Conservation (phyloP, 2,888 invertebrate species). For the Campaea margaritaria region DNA sequence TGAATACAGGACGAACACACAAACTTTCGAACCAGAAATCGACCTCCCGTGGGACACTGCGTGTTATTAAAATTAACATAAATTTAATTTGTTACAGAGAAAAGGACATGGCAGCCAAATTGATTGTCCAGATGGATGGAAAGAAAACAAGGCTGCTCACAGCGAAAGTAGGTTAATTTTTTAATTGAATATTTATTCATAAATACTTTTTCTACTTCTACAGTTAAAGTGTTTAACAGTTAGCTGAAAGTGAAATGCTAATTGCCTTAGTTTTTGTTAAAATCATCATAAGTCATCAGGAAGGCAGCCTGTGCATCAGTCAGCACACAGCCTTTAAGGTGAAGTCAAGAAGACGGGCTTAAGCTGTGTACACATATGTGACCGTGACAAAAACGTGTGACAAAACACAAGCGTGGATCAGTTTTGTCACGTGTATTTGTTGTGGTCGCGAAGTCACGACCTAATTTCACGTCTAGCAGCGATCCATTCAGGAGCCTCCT, state of each 20-base stretch:
- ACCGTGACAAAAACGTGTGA: no score
- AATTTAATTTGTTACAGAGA: conserved; percentile 88
- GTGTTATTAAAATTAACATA: not conserved
- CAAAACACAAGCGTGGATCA: no score
- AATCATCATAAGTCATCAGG: not conserved
- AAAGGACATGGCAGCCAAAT: conserved; percentile 92
- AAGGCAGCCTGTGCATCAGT: no score
- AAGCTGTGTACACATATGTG: no score
- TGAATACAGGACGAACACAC: no score
- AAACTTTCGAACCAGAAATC: no score
- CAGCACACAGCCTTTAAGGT: no score
- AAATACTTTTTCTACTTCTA: conserved; percentile 6
- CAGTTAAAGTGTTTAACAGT: conserved; percentile 15
- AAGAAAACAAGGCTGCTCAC: conserved; percentile 92
- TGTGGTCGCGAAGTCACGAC: no score
- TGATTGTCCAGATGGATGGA: conserved; percentile 94
- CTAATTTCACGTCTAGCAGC: no score
- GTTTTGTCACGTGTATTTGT: no score
- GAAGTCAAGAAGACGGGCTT: no score
- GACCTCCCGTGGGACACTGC: not conserved
- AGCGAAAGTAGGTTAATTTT: conserved; percentile 86
- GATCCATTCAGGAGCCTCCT: no score
- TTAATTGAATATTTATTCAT: conserved; percentile 17
- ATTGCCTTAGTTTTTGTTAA: not conserved
- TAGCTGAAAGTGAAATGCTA: conserved; percentile 10